These are phyloP conservation scores for Calyptomena viridis DNA, from an alignment of 2,113 vertebrate species.

Conservation along the genomic window DNA sequence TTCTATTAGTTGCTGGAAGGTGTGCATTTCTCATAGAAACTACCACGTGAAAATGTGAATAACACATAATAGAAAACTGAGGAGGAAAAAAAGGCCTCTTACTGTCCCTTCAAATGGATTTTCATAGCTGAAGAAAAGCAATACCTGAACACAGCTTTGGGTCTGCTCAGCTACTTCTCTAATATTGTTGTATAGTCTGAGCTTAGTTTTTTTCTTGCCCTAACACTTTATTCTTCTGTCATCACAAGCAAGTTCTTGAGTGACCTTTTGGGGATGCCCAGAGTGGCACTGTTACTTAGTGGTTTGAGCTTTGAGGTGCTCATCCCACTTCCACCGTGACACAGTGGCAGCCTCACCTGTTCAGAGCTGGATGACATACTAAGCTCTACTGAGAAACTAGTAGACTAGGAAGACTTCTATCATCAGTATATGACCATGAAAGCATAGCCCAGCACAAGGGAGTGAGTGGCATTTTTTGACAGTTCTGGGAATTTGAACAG, in stretches of 20 bases:
- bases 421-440: not conserved
- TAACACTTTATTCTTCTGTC: not conserved
- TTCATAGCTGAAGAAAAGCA: not conserved
- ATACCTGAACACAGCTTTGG: not conserved
- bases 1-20: constrained; percentile 42
- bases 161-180: not conserved
- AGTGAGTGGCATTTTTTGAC: not conserved
- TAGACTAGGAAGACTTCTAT: not conserved
- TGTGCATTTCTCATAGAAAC: constrained; percentile 27
- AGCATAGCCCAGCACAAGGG: not conserved
- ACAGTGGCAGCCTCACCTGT: not conserved
- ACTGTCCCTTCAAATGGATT: not conserved
- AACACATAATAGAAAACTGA: not conserved
- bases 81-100: not conserved
- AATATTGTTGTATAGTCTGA: not conserved
- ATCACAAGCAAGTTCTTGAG: not conserved
- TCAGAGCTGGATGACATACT: rapidly evolving
- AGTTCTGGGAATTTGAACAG: not conserved
- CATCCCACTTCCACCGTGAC: not conserved
- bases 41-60: not conserved
- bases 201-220: not conserved
- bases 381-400: rapidly evolving
- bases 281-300: not conserved
- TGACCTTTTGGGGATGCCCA: not conserved
- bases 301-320: not conserved